A percentile compares a stretch with the other conserved stretches of the same genome.
These are phyloP conservation scores for Mormyrops boulengeri DNA, from an alignment of 2,797 vertebrate genomes.

Conservation along the genomic window DNA sequence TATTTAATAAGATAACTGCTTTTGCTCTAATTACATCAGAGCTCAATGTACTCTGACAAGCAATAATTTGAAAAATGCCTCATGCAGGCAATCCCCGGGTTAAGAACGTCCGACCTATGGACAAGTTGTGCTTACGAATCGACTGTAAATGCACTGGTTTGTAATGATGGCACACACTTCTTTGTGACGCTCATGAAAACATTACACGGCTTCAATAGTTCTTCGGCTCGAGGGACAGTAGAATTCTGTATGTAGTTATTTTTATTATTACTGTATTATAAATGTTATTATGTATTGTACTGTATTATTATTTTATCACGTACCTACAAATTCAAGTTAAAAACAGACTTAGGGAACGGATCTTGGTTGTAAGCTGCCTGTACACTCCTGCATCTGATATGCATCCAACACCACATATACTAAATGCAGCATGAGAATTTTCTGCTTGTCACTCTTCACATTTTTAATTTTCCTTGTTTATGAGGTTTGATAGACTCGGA, in stretches of 20 bases:
- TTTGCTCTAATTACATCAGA: not conserved
- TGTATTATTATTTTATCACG: not conserved
- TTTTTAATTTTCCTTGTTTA: not conserved
- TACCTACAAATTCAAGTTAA: not conserved
- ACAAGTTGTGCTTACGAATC: not conserved
- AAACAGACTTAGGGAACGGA: not conserved
- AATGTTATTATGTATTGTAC: not conserved
- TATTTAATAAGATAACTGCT: not conserved
- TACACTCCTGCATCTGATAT: not conserved
- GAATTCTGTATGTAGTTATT: not conserved
- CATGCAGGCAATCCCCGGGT: not conserved
- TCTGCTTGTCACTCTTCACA: not conserved
- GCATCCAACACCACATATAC: not conserved
- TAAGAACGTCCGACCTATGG: not conserved
- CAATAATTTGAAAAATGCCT: not conserved
- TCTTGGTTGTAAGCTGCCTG: not conserved
- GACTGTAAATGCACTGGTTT: not conserved
- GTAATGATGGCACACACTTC: not conserved
- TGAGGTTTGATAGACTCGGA: not conserved
- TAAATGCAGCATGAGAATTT: not conserved
- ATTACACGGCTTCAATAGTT: not conserved
- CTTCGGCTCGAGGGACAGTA: not conserved
- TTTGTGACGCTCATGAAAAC: not conserved
- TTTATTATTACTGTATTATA: not conserved
- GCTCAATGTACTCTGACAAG: not conserved